A percentile compares a stretch with the other conserved stretches of the same genome.
phyloP scores from a whole-genome alignment of 2,888 invertebrate species.

The Stenotaenia linearis region DNA sequence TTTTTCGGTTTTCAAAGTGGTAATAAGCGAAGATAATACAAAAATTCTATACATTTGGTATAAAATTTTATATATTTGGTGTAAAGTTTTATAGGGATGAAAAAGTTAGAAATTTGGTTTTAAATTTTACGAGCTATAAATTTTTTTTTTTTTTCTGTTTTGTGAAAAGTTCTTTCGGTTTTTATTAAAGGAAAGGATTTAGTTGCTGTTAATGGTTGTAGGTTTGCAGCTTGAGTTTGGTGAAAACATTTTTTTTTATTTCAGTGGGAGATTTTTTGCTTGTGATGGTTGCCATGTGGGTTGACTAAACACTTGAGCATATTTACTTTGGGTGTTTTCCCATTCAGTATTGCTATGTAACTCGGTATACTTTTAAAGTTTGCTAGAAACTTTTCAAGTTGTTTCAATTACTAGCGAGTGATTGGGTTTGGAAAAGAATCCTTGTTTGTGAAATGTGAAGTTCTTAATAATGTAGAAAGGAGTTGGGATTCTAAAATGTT shows the following conservation, averaged over 20 bases:
- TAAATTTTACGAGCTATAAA: conserved; percentile 11
- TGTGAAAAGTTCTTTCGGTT: background rate
- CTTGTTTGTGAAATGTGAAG: too few relatives aligned
- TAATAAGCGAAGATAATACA: background rate
- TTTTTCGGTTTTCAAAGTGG: background rate
- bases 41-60: background rate
- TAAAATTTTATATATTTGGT: background rate
- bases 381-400: too few relatives aligned
- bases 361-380: too few relatives aligned
- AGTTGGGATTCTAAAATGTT: too few relatives aligned
- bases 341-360: background rate
- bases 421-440: too few relatives aligned
- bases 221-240: too few relatives aligned
- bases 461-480: too few relatives aligned
- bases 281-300: background rate
- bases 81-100: background rate
- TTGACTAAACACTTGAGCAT: background rate
- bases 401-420: too few relatives aligned
- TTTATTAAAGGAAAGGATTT: conserved; percentile 9
- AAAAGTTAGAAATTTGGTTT: background rate
- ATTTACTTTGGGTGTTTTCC: background rate
- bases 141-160: background rate
- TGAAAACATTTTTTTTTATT: background rate
- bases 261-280: background rate
- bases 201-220: conserved; percentile 3